phyloP scores from a whole-genome alignment of 2,888 invertebrate species.

The Lasiommata megera region DNA sequence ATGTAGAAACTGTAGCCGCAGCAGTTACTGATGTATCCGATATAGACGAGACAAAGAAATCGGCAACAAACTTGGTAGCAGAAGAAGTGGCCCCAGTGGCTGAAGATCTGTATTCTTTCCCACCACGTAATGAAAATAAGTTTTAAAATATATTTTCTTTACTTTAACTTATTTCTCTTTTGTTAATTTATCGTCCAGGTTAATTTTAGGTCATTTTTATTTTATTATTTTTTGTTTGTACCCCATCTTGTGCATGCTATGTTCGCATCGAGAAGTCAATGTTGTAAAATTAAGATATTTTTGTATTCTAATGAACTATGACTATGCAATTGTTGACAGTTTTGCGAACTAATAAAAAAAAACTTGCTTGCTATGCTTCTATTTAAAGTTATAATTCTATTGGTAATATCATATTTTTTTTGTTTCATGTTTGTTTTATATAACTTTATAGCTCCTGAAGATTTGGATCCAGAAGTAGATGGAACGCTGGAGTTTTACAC shows the following conservation, averaged over 20 bases:
- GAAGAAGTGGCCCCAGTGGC: slow-evolving; percentile 50
- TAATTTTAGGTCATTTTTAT: too few relatives aligned
- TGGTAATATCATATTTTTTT: not conserved
- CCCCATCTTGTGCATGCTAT: too few relatives aligned
- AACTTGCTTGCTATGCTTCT: too few relatives aligned
- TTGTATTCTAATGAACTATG: too few relatives aligned
- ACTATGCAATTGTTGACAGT: too few relatives aligned
- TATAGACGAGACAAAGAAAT: slow-evolving; percentile 47
- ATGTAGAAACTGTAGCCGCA: slow-evolving; percentile 55
- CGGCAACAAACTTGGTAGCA: slow-evolving; percentile 44
- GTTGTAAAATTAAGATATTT: too few relatives aligned
- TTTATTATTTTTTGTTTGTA: not conserved
- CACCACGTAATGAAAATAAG: slow-evolving; percentile 52
- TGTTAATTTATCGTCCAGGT: too few relatives aligned
- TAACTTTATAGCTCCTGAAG: slow-evolving; percentile 65
- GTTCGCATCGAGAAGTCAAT: too few relatives aligned
- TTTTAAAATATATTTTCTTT: not conserved
- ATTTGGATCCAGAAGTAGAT: slow-evolving; percentile 76
- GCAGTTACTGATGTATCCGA: slow-evolving; percentile 41
- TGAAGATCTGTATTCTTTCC: slow-evolving; percentile 63
- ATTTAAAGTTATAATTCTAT: not conserved
- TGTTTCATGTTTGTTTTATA: not conserved
- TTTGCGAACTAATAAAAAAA: too few relatives aligned
- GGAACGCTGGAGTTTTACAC: slow-evolving; percentile 79
- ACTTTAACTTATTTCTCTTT: not conserved